A percentile compares a stretch with the other conserved stretches of the same genome.
Evolutionary conservation across 2,888 invertebrate genomes (phyloP).

Genomic region (Autographa gamma): DNA sequence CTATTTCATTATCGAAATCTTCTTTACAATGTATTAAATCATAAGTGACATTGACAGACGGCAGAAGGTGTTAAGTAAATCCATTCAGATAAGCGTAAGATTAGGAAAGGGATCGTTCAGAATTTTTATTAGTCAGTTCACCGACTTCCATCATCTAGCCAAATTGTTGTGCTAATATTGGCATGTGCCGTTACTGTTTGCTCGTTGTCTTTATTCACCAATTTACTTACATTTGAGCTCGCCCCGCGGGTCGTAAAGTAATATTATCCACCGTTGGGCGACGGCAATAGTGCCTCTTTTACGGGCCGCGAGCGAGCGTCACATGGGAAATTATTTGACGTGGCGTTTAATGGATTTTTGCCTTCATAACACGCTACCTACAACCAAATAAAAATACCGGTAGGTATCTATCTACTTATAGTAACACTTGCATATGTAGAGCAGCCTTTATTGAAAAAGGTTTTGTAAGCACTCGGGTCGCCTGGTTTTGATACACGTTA

Average conservation of each 20-base stretch:
- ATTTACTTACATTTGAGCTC: slow-evolving; percentile 87
- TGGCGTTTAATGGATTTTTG: slow-evolving; percentile 89
- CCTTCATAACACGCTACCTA: slow-evolving; percentile 88
- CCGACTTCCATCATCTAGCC: slow-evolving; percentile 35
- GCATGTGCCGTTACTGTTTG: slow-evolving; percentile 65
- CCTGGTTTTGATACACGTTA: slow-evolving; percentile 9
- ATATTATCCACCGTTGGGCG: slow-evolving; percentile 87
- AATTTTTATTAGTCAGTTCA: slow-evolving; percentile 45
- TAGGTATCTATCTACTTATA: slow-evolving; percentile 67
- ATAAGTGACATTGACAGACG: slow-evolving; percentile 18
- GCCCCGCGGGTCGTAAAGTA: slow-evolving; percentile 87
- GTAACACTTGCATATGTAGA: slow-evolving; percentile 61
- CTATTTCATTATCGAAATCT: too few relatives aligned
- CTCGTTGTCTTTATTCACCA: slow-evolving; percentile 86
- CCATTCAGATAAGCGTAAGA: slow-evolving; percentile 50
- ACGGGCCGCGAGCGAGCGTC: slow-evolving; percentile 88
- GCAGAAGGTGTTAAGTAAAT: slow-evolving; percentile 42
- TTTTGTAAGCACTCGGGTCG: slow-evolving; percentile 50
- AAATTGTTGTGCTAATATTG: slow-evolving; percentile 62
- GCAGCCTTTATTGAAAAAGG: slow-evolving; percentile 60
- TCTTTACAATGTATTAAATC: neutral
- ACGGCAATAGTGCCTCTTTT: slow-evolving; percentile 88
- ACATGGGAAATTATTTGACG: slow-evolving; percentile 89
- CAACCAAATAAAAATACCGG: slow-evolving; percentile 84
- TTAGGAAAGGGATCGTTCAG: slow-evolving; percentile 40